Conservation (phyloP, 1,140 invertebrate genomes). For the Metaphire vulgaris region DNA sequence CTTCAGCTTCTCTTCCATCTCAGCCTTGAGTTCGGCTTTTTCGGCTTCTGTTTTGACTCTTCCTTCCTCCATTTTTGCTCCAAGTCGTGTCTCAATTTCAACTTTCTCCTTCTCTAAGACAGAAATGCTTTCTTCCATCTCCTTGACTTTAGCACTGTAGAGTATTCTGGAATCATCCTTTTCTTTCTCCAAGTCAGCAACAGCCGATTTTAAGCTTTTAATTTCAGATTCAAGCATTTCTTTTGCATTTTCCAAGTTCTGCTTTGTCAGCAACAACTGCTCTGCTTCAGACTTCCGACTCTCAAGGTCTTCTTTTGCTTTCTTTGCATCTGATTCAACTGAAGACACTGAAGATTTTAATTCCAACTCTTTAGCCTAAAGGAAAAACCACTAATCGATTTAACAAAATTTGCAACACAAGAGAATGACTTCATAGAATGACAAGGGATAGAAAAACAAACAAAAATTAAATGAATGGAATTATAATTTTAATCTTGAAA, state of each 20-base stretch:
- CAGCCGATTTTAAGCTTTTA: neutral
- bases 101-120: neutral
- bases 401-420: too few relatives aligned
- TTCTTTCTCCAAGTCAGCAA: slow-evolving; percentile 26
- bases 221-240: neutral
- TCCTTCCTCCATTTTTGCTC: neutral
- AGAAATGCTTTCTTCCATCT: neutral
- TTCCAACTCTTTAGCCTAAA: neutral
- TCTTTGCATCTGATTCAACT: neutral
- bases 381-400: too few relatives aligned
- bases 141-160: slow-evolving; percentile 29
- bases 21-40: too few relatives aligned
- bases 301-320: neutral
- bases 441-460: too few relatives aligned
- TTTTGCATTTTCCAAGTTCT: neutral
- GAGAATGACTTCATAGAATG: too few relatives aligned
- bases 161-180: slow-evolving; percentile 33
- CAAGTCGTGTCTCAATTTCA: neutral
- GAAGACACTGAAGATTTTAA: neutral
- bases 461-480: too few relatives aligned
- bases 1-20: too few relatives aligned
- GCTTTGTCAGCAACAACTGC: neutral
- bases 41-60: too few relatives aligned
- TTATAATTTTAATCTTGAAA: too few relatives aligned
- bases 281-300: neutral